Evolutionary conservation across 2,888 invertebrate species (phyloP).

Genomic region (Netelia melanura): DNA sequence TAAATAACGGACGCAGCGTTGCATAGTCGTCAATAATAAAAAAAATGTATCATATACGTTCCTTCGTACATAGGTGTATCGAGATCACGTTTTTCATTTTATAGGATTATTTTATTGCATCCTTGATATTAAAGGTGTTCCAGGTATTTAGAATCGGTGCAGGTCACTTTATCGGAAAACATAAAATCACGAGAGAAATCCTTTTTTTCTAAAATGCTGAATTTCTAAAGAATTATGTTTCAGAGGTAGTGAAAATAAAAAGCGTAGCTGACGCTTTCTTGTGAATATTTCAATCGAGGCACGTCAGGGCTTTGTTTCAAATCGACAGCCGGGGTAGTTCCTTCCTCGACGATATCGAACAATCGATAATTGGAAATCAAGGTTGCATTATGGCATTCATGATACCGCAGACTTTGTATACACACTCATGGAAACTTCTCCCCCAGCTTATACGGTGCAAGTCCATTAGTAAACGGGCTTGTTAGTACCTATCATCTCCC

Average conservation of each 20-base stretch:
- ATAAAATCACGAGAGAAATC: not conserved
- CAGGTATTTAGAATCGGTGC: too few species aligned
- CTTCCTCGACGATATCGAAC: not conserved
- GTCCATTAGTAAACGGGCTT: slow-evolving; percentile 27
- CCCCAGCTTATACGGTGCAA: not conserved
- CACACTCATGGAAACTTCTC: not conserved
- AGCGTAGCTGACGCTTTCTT: not conserved
- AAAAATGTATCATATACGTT: too few species aligned
- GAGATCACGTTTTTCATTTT: too few species aligned
- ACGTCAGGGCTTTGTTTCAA: not conserved
- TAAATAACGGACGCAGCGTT: not conserved
- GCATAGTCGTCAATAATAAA: not conserved
- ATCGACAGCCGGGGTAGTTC: not conserved
- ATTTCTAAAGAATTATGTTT: not conserved
- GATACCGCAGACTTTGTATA: not conserved
- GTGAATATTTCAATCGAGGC: not conserved
- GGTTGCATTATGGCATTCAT: not conserved
- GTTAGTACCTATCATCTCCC: not conserved
- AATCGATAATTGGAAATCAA: slow-evolving; percentile 14
- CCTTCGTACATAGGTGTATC: too few species aligned
- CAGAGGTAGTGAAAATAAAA: not conserved
- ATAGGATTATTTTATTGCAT: too few species aligned
- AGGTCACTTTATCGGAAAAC: not conserved
- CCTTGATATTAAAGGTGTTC: too few species aligned
- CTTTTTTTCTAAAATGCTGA: not conserved